Evolutionary conservation across 2,888 invertebrate species (phyloP), one percentile per base, ranked within the genome.

Genomic region (Xanthorhoe spadicearia): DNA sequence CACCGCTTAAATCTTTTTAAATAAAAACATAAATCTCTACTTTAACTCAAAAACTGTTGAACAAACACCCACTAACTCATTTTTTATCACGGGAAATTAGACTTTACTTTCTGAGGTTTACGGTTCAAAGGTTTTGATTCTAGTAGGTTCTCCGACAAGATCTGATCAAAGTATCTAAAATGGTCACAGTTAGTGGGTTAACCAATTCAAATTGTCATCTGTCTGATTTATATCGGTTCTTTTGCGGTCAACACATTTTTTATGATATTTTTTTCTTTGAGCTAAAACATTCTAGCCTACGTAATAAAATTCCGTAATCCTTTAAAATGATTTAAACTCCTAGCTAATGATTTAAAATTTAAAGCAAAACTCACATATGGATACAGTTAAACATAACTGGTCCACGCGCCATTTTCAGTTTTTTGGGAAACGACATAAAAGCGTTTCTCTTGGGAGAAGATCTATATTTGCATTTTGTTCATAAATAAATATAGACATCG

Each of bases 191-290:
- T 92, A 93, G 90, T 93, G 92, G 93, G 93, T 92, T 92, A 92
- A 92, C 93, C 93, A 93, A 93, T 93, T 93, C 90, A 93, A 93
- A 93, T 93, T 93, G 93, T 93, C 93, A 93, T 93, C 92, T 88
- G 87, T 84, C 89, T 93, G 93, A 93, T 93, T 93, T 93, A 93
- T 93, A 92, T 93, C 88, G 86, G 88, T 90, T 90, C 89, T 88
- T 89, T 89, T 89, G 91, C 88, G 88, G 87, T 84, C 85, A 89
- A 89, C 89, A 89, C 86, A 88, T 90, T 90, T 92, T 90, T 48
- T 88, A 90, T 23, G 23, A 82, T 80, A 77, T 80, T 83, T 78
- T 78, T 79, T 79, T 76, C 74, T 78, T 74, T 72, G 71, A 75
- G 65, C 56, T 57, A 64, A 64, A 68, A 48, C 62, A 60, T 69